Conservation (phyloP, 2,797 vertebrate species). For the Pseudotriccus pelzelni region DNA sequence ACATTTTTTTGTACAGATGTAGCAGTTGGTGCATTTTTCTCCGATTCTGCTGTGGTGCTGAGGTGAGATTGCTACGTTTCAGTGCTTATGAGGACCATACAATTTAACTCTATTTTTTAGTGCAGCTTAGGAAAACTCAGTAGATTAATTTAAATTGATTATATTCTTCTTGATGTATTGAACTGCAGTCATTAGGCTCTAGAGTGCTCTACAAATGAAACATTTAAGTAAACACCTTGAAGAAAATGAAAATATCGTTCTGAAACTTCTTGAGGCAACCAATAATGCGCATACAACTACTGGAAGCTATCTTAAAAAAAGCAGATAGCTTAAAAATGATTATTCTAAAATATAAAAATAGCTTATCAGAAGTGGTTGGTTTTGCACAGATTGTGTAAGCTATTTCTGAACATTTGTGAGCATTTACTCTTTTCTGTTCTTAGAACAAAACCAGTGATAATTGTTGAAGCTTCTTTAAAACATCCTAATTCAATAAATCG, state of each 20-base stretch:
- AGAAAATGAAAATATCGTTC: neutral
- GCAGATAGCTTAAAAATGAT: neutral
- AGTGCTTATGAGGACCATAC: neutral
- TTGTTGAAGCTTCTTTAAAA: constrained; percentile 82
- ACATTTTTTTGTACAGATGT: constrained; percentile 80
- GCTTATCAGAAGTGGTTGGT: neutral
- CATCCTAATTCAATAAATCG: constrained; percentile 85
- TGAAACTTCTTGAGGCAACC: neutral
- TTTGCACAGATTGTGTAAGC: neutral
- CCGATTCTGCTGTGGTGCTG: constrained; percentile 88
- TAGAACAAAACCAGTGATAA: constrained; percentile 91
- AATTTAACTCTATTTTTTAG: constrained; percentile 21
- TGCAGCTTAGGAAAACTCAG: neutral
- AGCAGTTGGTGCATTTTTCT: constrained; percentile 92
- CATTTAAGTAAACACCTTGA: neutral
- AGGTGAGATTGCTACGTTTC: constrained; percentile 80
- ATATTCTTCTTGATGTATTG: neutral
- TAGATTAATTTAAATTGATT: neutral
- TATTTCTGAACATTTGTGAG: constrained; percentile 3
- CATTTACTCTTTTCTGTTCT: neutral
- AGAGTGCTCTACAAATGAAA: neutral
- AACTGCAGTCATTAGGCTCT: neutral
- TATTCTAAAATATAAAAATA: neutral
- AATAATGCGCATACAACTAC: neutral
- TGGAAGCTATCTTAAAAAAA: neutral